Percentiles rank a stretch among this genome's conserved stretches.
Evolutionary conservation across 2,797 vertebrate genomes (phyloP).

Genomic region (Thaleichthys pacificus): DNA sequence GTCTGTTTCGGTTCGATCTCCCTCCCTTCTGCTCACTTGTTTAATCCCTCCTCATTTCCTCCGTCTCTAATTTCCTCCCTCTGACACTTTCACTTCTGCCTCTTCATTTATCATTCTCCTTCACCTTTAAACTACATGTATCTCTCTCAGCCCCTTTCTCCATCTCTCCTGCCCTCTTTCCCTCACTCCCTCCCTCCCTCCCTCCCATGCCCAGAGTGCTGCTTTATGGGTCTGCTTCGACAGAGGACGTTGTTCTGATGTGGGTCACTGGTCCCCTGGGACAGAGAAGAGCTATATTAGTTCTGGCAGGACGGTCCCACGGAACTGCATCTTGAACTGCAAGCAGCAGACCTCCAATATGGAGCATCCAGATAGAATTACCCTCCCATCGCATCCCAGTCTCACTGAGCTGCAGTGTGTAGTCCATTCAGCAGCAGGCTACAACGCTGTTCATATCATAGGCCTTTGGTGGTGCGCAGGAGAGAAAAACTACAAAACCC

Average conservation of each 20-base stretch:
- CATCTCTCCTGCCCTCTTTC: not conserved
- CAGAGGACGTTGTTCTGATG: slow-evolving; percentile 16
- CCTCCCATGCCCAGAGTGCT: not conserved
- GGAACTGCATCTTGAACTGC: not conserved
- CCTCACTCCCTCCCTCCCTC: not conserved
- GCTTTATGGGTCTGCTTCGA: not conserved
- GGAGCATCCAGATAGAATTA: not conserved
- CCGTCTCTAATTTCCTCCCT: not conserved
- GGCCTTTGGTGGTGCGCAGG: too few relatives aligned
- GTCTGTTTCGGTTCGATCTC: not conserved
- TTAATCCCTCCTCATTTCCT: not conserved
- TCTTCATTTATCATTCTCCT: not conserved
- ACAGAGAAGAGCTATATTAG: slow-evolving; percentile 29
- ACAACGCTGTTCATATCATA: too few relatives aligned
- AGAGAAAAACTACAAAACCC: not conserved
- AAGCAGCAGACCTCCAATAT: not conserved
- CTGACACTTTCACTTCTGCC: not conserved
- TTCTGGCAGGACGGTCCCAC: slow-evolving; percentile 16
- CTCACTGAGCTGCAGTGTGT: not conserved
- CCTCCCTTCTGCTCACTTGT: not conserved
- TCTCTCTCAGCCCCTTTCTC: not conserved
- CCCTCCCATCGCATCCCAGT: not conserved
- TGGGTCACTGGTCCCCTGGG: slow-evolving; percentile 35
- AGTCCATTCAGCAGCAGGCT: not conserved
- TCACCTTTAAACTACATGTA: not conserved